These are phyloP conservation scores for Arnoldichthys spilopterus DNA, from an alignment of 2,797 vertebrate genomes.

Conservation along the genomic window DNA sequence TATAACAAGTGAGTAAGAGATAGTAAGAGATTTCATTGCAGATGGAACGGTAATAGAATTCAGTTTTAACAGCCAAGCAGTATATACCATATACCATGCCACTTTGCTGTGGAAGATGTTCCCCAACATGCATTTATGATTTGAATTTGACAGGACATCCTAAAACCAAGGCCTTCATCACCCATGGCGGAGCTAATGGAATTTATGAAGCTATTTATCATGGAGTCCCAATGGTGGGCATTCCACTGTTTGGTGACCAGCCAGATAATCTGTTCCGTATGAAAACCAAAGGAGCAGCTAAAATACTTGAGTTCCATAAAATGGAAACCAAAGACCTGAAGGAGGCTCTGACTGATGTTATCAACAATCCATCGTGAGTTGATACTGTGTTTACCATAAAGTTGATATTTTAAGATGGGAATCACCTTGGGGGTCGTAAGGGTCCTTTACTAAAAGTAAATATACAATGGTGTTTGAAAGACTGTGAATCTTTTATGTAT, in stretches of 20 bases:
- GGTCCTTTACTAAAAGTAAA: too few species aligned
- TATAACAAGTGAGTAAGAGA: too few species aligned
- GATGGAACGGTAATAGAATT: not conserved
- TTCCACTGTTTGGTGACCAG: slow-evolving; percentile 86
- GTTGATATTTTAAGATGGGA: not conserved
- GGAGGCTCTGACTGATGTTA: slow-evolving; percentile 69
- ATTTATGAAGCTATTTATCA: too few species aligned
- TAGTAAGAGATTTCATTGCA: not conserved
- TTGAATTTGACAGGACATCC: slow-evolving; percentile 75
- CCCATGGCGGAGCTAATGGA: slow-evolving; percentile 83
- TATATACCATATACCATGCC: not conserved
- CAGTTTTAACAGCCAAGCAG: not conserved
- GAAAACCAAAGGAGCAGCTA: slow-evolving; percentile 77
- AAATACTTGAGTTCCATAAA: slow-evolving; percentile 75
- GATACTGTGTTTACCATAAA: not conserved
- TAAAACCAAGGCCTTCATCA: slow-evolving; percentile 79
- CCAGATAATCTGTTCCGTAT: slow-evolving; percentile 80
- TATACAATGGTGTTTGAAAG: too few species aligned
- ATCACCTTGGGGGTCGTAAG: not conserved
- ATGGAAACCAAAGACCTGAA: slow-evolving; percentile 75
- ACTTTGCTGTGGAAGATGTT: not conserved
- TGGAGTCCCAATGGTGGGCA: slow-evolving; percentile 81
- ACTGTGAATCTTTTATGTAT: not conserved
- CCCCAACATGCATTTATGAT: not conserved
- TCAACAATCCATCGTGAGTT: slow-evolving; percentile 57